phyloP scores from a whole-genome alignment of 23 tunicate genomes.

The Phallusia fumigata region DNA sequence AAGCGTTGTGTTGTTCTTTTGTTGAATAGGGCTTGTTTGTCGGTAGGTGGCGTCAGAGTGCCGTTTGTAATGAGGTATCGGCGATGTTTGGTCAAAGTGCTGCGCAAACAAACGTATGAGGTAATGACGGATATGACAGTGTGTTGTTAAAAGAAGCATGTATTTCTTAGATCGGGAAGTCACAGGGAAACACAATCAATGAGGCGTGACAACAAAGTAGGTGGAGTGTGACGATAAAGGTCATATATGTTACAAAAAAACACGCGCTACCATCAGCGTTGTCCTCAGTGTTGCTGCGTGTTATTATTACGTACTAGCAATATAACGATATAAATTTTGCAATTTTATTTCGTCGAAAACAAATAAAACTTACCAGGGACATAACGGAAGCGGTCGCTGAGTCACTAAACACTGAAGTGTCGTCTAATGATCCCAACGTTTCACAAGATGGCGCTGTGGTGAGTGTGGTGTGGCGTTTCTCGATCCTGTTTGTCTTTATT shows the following conservation, averaged over 20 bases:
- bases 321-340: too few species aligned
- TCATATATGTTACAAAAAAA: too few species aligned
- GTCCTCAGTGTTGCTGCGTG: too few species aligned
- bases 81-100: not conserved
- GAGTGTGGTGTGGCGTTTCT: not conserved
- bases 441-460: slow-evolving; percentile 39
- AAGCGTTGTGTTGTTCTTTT: not conserved
- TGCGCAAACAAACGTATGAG: not conserved
- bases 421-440: slow-evolving; percentile 34
- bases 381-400: slow-evolving; percentile 22
- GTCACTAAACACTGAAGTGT: slow-evolving; percentile 42
- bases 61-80: slow-evolving; percentile 1
- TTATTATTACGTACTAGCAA: too few species aligned
- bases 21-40: not conserved
- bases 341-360: not conserved
- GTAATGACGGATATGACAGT: too few species aligned
- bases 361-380: slow-evolving; percentile 38
- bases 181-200: too few species aligned
- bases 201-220: too few species aligned
- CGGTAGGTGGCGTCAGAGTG: not conserved
- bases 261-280: too few species aligned
- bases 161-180: too few species aligned
- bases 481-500: not conserved
- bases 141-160: too few species aligned
- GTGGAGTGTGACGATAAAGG: too few species aligned